Evolutionary conservation across 2,888 invertebrate genomes (phyloP).

Genomic region (Cephalotes varians): DNA sequence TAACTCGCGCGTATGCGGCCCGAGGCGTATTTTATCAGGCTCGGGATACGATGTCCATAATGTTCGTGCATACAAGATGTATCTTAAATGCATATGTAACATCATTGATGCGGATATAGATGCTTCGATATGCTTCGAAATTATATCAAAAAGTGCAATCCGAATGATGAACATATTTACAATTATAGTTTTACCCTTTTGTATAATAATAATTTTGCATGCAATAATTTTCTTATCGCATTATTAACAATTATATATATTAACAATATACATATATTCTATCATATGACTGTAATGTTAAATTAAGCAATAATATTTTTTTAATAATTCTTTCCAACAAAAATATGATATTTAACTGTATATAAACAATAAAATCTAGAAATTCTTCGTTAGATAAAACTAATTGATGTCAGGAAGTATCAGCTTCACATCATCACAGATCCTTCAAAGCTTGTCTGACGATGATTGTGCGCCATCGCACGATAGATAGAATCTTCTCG

Average conservation of each 20-base stretch:
- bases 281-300: neutral
- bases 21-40: constrained; percentile 70
- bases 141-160: neutral
- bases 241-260: neutral
- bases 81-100: constrained; percentile 61
- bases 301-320: neutral
- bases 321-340: neutral
- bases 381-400: neutral
- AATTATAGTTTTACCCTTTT: neutral
- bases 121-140: neutral
- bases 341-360: neutral
- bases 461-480: neutral
- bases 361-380: neutral
- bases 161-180: neutral
- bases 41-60: constrained; percentile 67
- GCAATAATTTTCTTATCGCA: neutral
- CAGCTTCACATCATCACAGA: neutral
- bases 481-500: neutral
- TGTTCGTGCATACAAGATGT: constrained; percentile 62
- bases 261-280: neutral
- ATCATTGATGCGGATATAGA: neutral
- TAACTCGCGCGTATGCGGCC: constrained; percentile 59
- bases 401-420: neutral
- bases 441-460: neutral
- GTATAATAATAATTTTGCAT: neutral